Conservation (phyloP, 2,797 vertebrate species). For the Pangasius sanitwongsei region DNA sequence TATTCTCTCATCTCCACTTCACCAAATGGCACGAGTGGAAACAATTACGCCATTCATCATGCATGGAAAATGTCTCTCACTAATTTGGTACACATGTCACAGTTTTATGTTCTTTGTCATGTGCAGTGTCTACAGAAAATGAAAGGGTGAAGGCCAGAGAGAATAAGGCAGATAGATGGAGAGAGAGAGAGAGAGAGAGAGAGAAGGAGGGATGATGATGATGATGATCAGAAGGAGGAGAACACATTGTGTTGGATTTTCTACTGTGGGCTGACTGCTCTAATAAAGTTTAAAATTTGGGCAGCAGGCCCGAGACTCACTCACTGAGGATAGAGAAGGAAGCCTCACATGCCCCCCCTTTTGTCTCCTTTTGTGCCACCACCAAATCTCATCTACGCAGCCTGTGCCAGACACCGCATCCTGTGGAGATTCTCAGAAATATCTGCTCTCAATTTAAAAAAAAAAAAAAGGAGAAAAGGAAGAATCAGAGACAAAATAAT, state of each 20-base stretch:
- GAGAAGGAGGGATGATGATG: constrained; percentile 33
- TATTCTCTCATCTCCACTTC: constrained; percentile 27
- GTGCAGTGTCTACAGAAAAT: constrained; percentile 63
- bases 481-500: constrained; percentile 21
- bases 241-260: constrained; percentile 72
- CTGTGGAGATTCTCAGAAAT: constrained; percentile 63
- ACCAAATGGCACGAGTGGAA: constrained; percentile 42
- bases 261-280: constrained; percentile 67
- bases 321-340: constrained; percentile 55
- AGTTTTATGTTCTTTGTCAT: constrained; percentile 43
- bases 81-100: constrained; percentile 47
- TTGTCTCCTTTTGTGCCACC: constrained; percentile 68
- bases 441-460: constrained; percentile 52
- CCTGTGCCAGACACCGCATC: constrained; percentile 64
- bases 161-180: constrained; percentile 11
- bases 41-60: constrained; percentile 46
- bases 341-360: constrained; percentile 54
- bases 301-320: constrained; percentile 55
- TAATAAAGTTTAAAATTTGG: constrained; percentile 68
- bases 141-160: constrained; percentile 68
- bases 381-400: constrained; percentile 67
- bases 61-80: constrained; percentile 35
- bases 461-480: constrained; percentile 30
- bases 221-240: constrained; percentile 61
- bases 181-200: not conserved